Evolutionary conservation across 2,797 vertebrate species (phyloP).

Genomic region (Gymnopithys bicolor): DNA sequence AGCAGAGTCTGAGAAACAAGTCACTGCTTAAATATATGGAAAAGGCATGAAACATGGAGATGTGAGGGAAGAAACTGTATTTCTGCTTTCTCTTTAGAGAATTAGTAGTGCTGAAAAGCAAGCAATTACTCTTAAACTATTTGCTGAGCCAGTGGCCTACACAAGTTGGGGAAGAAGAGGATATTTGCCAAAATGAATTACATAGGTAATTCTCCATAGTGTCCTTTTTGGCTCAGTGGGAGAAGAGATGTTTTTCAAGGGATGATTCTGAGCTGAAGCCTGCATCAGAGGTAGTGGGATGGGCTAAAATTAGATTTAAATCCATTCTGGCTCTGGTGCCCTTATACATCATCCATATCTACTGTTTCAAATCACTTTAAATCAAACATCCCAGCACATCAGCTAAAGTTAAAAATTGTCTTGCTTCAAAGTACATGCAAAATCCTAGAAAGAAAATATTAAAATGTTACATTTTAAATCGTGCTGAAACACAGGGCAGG

Average conservation of each 20-base stretch:
- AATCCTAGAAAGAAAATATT: neutral
- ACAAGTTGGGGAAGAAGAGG: accelerated
- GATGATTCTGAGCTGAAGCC: neutral
- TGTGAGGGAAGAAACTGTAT: neutral
- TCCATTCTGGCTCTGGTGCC: neutral
- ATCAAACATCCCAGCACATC: constrained; percentile 39
- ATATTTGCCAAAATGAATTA: neutral
- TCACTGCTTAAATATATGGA: neutral
- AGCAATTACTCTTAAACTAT: neutral
- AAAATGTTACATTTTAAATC: constrained; percentile 8
- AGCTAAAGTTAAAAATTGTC: constrained; percentile 38
- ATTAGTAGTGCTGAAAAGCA: neutral
- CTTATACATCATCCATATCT: constrained; percentile 50
- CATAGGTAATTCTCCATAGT: neutral
- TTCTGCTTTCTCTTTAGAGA: neutral
- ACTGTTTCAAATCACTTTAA: constrained; percentile 50
- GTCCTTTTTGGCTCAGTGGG: neutral
- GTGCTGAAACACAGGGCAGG: neutral
- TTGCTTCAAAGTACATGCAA: constrained; percentile 39
- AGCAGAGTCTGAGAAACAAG: neutral
- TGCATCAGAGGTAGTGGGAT: neutral
- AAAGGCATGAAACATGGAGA: neutral
- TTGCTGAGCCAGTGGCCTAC: neutral
- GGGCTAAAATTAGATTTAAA: constrained; percentile 23
- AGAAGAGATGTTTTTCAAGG: neutral